These are phyloP conservation scores for Tragelaphus strepsiceros DNA, from an alignment of 2,113 vertebrate species.

Conservation along the genomic window DNA sequence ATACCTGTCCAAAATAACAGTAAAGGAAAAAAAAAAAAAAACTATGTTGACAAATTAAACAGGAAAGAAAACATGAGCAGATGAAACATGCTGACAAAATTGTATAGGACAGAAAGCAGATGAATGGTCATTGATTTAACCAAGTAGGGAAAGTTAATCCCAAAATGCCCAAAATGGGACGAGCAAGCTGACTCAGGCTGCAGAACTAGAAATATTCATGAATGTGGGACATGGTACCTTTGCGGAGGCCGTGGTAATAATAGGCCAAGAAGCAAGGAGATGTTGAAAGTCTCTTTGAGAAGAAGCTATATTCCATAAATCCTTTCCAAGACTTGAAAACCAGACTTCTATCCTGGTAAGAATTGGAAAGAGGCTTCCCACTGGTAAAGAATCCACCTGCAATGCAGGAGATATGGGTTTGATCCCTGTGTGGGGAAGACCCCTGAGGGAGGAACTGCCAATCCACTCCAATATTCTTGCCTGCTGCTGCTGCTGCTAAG, in stretches of 20 bases:
- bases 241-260: not conserved
- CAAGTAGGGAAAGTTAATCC: not conserved
- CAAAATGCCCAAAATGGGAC: not conserved
- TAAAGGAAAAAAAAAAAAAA: not conserved
- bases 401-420: not conserved
- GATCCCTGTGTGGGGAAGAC: not conserved
- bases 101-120: not conserved
- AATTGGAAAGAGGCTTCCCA: not conserved
- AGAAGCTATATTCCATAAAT: not conserved
- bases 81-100: not conserved
- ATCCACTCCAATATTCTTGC: not conserved
- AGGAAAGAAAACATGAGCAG: not conserved
- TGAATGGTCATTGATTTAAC: not conserved
- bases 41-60: not conserved
- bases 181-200: not conserved
- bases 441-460: not conserved
- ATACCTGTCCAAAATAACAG: not conserved
- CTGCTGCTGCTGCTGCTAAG: not conserved
- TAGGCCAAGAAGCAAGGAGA: not conserved
- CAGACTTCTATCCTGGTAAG: not conserved
- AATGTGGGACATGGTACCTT: not conserved
- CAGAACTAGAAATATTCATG: not conserved
- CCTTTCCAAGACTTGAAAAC: not conserved
- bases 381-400: not conserved
- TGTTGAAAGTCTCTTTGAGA: not conserved